phyloP scores from a whole-genome alignment of 2,797 vertebrate genomes.

The Acanthurus tractus region DNA sequence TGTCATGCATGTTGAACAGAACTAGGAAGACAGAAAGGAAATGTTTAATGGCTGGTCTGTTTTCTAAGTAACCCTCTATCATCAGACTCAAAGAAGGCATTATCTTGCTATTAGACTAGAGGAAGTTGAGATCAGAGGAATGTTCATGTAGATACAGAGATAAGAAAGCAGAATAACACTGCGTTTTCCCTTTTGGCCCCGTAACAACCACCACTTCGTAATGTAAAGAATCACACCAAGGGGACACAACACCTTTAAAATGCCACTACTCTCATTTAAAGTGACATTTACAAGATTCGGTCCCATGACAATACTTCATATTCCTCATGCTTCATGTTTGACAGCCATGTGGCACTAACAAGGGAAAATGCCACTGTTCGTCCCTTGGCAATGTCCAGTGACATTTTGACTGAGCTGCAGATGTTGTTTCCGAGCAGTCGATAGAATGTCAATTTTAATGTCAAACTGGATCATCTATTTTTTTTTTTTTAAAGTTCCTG shows the following conservation, averaged over 20 bases:
- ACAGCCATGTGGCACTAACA: neutral
- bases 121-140: constrained; percentile 33
- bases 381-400: neutral
- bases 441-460: constrained; percentile 4
- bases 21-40: constrained; percentile 80
- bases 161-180: neutral
- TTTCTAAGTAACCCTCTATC: constrained; percentile 14
- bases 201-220: neutral
- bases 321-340: neutral
- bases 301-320: neutral
- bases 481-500: neutral
- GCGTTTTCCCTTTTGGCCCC: neutral
- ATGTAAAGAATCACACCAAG: constrained; percentile 1
- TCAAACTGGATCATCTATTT: neutral
- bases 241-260: neutral
- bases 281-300: constrained; percentile 26
- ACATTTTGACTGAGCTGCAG: constrained; percentile 7
- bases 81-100: neutral
- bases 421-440: neutral
- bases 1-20: constrained; percentile 98
- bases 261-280: neutral
- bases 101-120: neutral
- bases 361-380: neutral
- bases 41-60: neutral
- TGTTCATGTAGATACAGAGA: constrained; percentile 15